phyloP scores from a whole-genome alignment of 2,888 invertebrate genomes.

The Deilephila elpenor region DNA sequence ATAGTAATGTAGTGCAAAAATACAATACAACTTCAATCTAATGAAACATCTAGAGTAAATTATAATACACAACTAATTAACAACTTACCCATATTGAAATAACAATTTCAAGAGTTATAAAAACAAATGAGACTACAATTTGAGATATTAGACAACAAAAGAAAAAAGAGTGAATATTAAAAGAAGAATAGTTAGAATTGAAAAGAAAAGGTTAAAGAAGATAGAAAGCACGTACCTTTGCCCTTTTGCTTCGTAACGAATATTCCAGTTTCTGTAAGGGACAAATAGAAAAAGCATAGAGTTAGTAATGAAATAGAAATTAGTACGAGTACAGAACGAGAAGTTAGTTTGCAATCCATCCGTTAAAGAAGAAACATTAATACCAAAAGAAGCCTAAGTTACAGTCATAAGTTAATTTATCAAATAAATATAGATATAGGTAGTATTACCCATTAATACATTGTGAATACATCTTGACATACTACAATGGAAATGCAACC shows the following conservation, averaged over 20 bases:
- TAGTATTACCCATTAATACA: no score
- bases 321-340: not conserved
- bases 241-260: slow-evolving; percentile 13
- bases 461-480: no score
- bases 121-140: no score
- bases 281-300: slow-evolving; percentile 22
- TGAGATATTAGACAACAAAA: not conserved
- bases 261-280: slow-evolving; percentile 26
- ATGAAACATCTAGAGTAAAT: no score
- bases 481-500: no score
- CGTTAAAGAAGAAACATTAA: not conserved
- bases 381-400: not conserved
- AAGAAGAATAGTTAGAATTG: not conserved
- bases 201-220: not conserved
- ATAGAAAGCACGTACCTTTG: slow-evolving; percentile 14
- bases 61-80: not conserved
- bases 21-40: no score
- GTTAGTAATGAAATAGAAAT: slow-evolving; percentile 17
- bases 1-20: no score
- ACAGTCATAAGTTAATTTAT: no score
- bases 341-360: slow-evolving; percentile 7
- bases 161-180: not conserved
- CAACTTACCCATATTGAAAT: not conserved
- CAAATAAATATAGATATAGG: no score
- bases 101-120: not conserved